A percentile compares a stretch with the other conserved stretches of the same genome.
These are phyloP conservation scores for Dendrolimus punctatus DNA, from an alignment of 1,140 invertebrate species.

Conservation along the genomic window DNA sequence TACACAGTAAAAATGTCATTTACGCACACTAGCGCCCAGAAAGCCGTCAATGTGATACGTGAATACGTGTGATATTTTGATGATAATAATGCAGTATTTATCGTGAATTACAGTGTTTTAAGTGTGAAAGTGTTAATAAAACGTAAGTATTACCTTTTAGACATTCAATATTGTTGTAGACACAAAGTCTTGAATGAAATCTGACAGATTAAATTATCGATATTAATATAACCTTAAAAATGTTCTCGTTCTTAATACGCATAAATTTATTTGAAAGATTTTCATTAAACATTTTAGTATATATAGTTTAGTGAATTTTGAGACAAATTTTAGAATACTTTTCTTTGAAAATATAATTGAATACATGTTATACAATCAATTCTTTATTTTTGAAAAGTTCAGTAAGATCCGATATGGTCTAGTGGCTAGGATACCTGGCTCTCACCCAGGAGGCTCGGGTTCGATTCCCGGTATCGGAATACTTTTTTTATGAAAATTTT, in stretches of 20 bases:
- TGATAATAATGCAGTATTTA: conserved; percentile 36
- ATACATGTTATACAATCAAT: too few relatives aligned
- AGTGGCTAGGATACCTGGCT: conserved; percentile 39
- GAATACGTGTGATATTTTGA: conserved; percentile 40
- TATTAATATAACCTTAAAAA: too few relatives aligned
- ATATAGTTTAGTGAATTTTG: too few relatives aligned
- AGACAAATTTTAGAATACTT: too few relatives aligned
- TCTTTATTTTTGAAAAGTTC: not conserved
- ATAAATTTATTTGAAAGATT: too few relatives aligned
- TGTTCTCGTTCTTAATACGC: too few relatives aligned
- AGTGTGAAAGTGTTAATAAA: conserved; percentile 21
- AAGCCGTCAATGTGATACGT: conserved; percentile 36
- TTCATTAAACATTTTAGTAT: too few relatives aligned
- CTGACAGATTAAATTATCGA: too few relatives aligned
- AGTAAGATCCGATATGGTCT: conserved; percentile 33
- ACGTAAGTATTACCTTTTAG: conserved; percentile 35
- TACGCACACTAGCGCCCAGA: conserved; percentile 35
- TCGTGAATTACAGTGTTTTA: conserved; percentile 27
- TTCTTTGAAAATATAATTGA: too few relatives aligned
- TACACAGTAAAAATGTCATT: conserved; percentile 30
- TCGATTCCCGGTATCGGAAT: conserved; percentile 50
- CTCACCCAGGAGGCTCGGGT: conserved; percentile 28
- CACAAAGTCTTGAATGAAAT: too few relatives aligned
- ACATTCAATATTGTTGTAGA: not conserved
- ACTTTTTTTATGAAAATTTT: conserved; percentile 9